Base-by-base conservation (phyloP, 92 coral and sea anemone genomes). In the Porites divaricata region DNA sequence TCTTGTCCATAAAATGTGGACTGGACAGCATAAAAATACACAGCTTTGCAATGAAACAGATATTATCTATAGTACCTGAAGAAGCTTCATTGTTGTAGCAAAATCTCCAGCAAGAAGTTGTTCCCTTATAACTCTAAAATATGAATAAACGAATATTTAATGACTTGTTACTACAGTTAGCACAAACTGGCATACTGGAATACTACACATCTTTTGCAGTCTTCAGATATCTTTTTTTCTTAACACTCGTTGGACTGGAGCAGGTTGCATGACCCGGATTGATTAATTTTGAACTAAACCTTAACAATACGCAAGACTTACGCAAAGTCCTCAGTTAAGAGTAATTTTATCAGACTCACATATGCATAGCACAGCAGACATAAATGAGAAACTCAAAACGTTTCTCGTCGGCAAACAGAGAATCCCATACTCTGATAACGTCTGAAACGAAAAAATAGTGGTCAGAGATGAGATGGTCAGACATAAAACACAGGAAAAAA, bases 361-460 rank as follows among this genome's bases (percentile, higher is more conserved):
- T 85, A 62, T 92, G 98, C 99, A 96, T 96, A 6, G 99, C 98
- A 86, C 99, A 96, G 81, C 99, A 96, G 22, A 96, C 98, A 78
- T 89, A 95, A 76, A 92, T 96, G 45, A 96, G 85, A 67, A 96
- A 96, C 65, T 96, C 99, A 87, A 96, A 96, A 54, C 99, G 93
- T 72, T 91, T 93, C 77, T 92, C 88, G 79, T 96, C 99, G 56
- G 99, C 90, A 81, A 96, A 96, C 48, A 96, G 84, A 1, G 99
- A 96, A 82, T 96, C 99, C 99, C 99, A 96, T 45, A 96, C 93
- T 63, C 99, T 90, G 72, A 96, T 96, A 45, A 96, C 99, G 89
- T 96, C 99, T 96, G 81, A 14, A 78, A n/a, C 66, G 52, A 35
- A 79, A 72, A 20, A 54, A 23, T 6, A 49, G 23, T 24, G 24